Conservation (phyloP, 2,113 vertebrate genomes). For the Anguilla japonica region DNA sequence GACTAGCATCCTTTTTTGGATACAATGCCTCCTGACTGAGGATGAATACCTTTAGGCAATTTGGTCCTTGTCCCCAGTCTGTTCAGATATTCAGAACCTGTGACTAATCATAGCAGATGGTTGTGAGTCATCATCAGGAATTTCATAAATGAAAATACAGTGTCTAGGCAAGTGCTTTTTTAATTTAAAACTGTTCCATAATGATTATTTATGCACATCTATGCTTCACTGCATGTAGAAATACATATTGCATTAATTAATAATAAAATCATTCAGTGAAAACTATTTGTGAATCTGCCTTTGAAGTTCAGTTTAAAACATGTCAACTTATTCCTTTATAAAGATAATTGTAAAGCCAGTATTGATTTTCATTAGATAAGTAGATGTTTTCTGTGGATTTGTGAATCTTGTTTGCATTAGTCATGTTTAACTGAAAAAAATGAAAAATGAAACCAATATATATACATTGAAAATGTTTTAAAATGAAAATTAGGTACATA, state of each 20-base stretch:
- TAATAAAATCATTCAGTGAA: background rate
- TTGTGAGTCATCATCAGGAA: background rate
- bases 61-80: too few species aligned
- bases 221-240: too few species aligned
- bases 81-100: background rate
- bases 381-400: too few species aligned
- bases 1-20: too few species aligned
- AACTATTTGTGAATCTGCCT: background rate
- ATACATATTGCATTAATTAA: background rate
- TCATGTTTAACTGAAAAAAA: conserved; percentile 34
- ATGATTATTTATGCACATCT: conserved; percentile 6
- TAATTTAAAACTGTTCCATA: background rate
- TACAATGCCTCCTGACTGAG: too few species aligned
- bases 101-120: background rate
- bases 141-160: conserved; percentile 7
- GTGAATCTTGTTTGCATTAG: background rate
- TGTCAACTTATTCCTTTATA: conserved; percentile 46
- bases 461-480: background rate
- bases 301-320: conserved; percentile 27
- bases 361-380: background rate
- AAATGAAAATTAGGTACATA: background rate
- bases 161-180: background rate
- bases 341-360: background rate
- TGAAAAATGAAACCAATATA: conserved; percentile 14
- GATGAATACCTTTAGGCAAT: too few species aligned